phyloP scores from a whole-genome alignment of 2,113 vertebrate genomes.

The Platycercus adscitus region DNA sequence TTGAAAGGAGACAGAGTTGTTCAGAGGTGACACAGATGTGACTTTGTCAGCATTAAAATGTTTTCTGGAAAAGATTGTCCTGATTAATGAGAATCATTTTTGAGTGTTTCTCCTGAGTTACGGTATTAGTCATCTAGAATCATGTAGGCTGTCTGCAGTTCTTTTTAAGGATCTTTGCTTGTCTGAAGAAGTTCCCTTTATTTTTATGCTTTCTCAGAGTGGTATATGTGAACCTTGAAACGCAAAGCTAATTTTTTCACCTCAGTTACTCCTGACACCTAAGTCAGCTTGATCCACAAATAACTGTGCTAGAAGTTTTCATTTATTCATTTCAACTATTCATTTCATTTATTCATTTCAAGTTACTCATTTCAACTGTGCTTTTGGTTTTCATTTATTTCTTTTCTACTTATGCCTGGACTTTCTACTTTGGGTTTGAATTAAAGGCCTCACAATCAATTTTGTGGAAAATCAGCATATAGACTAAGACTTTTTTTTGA shows the following conservation, averaged over 20 bases:
- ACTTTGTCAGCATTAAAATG: conserved; percentile 15
- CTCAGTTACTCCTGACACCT: neutral
- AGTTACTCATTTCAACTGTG: no score
- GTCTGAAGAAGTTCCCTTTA: conserved; percentile 23
- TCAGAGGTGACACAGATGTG: conserved; percentile 45
- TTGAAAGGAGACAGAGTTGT: neutral
- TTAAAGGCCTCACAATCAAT: neutral
- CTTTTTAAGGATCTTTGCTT: conserved; percentile 35
- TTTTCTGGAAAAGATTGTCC: conserved; percentile 16
- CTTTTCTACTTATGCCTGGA: neutral
- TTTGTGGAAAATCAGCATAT: neutral
- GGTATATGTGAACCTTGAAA: neutral
- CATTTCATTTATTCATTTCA: no score
- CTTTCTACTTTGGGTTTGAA: neutral
- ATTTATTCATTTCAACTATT: no score
- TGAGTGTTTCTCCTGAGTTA: conserved; percentile 22
- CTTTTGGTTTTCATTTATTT: neutral
- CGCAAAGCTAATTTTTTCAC: neutral
- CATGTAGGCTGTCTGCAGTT: conserved; percentile 21
- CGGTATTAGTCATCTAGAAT: conserved; percentile 41
- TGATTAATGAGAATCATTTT: conserved; percentile 11
- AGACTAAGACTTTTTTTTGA: neutral
- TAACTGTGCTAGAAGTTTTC: conserved; percentile 5
- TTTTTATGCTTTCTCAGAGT: neutral
- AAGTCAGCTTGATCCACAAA: conserved; percentile 7